Conservation (phyloP, 2,888 invertebrate genomes). For the Rhagonycha lutea region DNA sequence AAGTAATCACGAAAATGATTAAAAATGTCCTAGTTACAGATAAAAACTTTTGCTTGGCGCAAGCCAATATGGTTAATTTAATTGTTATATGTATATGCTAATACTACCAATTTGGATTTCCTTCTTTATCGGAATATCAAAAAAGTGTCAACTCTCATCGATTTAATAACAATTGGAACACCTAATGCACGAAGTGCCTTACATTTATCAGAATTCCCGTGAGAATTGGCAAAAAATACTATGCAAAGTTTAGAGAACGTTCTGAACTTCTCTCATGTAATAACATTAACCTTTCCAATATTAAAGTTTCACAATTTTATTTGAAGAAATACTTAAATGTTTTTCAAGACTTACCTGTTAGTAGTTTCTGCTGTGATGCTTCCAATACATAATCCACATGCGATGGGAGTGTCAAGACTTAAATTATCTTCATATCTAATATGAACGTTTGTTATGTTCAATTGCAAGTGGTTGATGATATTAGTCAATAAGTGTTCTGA, state of each 20-base stretch:
- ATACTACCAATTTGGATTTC: too few species aligned
- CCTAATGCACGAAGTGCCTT: background rate
- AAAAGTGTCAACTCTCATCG: background rate
- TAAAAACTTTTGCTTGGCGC: too few species aligned
- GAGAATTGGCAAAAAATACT: too few species aligned
- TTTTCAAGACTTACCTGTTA: constrained; percentile 62
- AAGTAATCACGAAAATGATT: too few species aligned
- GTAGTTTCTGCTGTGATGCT: constrained; percentile 79
- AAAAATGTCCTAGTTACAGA: too few species aligned
- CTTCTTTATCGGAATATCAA: background rate
- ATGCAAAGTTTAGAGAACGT: too few species aligned
- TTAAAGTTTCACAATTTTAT: background rate
- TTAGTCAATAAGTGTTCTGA: constrained; percentile 75
- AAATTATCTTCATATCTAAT: constrained; percentile 79
- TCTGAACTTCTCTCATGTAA: too few species aligned
- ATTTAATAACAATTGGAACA: background rate
- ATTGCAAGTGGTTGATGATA: constrained; percentile 79
- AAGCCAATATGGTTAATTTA: too few species aligned
- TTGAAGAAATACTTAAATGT: background rate
- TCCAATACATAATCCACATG: constrained; percentile 78
- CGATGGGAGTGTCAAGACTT: constrained; percentile 68
- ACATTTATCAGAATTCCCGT: too few species aligned
- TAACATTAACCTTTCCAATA: background rate
- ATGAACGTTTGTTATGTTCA: constrained; percentile 78
- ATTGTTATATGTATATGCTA: too few species aligned